These are phyloP conservation scores for Tragelaphus strepsiceros DNA, from an alignment of 2,113 vertebrate genomes.

Conservation along the genomic window DNA sequence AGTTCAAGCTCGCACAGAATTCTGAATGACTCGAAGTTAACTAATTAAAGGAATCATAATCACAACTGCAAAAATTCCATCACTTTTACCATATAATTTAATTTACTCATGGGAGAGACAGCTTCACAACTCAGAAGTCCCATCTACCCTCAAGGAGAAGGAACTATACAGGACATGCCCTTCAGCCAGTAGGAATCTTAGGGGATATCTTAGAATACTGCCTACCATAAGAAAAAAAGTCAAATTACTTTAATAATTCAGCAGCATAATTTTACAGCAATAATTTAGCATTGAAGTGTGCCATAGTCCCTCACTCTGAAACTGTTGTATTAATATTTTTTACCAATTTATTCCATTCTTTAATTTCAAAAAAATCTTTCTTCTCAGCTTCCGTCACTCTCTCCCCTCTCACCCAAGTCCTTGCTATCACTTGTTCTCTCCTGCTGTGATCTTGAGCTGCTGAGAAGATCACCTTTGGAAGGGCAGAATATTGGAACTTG, in stretches of 20 bases:
- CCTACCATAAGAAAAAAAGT: neutral
- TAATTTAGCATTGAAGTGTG: neutral
- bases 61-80: neutral
- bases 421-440: conserved; percentile 27
- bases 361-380: neutral
- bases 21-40: neutral
- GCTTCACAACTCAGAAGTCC: neutral
- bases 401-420: neutral
- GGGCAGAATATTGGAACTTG: neutral
- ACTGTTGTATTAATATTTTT: neutral
- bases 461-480: conserved; percentile 35
- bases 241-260: conserved; percentile 26
- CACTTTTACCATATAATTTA: neutral
- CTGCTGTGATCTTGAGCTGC: conserved; percentile 37
- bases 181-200: neutral
- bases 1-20: neutral
- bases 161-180: neutral
- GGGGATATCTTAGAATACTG: neutral
- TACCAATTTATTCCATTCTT: neutral
- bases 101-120: neutral
- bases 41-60: neutral
- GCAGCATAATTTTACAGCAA: neutral
- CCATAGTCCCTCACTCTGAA: neutral
- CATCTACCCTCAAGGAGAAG: neutral
- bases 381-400: neutral